phyloP scores from a whole-genome alignment of 2,797 vertebrate genomes.

The Eleutherodactylus coqui region DNA sequence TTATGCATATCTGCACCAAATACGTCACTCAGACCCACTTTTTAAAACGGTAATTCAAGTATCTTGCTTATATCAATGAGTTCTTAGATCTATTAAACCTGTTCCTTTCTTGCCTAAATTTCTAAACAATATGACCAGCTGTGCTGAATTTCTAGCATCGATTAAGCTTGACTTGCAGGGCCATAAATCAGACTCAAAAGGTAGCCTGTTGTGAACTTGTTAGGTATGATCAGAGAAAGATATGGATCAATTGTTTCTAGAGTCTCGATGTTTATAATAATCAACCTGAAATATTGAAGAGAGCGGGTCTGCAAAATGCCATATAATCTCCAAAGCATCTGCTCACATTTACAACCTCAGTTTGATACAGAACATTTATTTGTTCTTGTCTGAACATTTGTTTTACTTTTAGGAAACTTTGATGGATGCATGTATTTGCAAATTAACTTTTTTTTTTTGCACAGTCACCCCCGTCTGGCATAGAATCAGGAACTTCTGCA shows the following conservation, averaged over 20 bases:
- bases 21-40: neutral
- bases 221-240: neutral
- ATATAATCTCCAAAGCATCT: neutral
- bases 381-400: neutral
- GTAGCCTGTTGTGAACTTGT: neutral
- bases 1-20: neutral
- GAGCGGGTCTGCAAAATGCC: neutral
- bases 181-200: neutral
- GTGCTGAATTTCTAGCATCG: neutral
- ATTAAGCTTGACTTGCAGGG: neutral
- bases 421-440: neutral
- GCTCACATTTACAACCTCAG: neutral
- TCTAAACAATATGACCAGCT: neutral
- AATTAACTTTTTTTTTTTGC: neutral
- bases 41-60: neutral
- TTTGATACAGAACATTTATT: neutral
- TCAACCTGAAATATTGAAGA: conserved; percentile 7
- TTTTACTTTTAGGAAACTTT: neutral
- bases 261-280: neutral
- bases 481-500: too few species aligned
- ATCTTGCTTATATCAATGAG: neutral
- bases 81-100: neutral
- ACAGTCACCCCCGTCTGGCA: neutral
- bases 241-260: conserved; percentile 1
- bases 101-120: neutral